These are phyloP conservation scores for Linnaemya vulpina DNA, from an alignment of 2,888 invertebrate species.

Conservation along the genomic window DNA sequence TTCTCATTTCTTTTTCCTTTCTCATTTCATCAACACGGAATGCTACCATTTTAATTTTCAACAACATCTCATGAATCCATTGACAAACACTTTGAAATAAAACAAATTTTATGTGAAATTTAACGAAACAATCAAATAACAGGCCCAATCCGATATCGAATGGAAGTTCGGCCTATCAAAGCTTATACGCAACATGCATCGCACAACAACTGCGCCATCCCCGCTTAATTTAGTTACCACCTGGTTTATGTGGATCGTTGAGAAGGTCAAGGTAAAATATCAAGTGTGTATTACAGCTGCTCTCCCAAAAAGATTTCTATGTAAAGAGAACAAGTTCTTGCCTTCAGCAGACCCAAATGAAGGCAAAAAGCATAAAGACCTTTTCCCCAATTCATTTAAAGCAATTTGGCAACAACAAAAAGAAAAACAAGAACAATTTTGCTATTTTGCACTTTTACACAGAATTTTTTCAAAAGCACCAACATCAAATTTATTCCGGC, in stretches of 20 bases:
- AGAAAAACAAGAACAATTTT: constrained; percentile 74
- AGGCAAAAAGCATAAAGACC: constrained; percentile 75
- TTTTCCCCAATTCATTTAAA: constrained; percentile 82
- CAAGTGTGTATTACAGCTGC: constrained; percentile 77
- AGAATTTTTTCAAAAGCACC: neutral
- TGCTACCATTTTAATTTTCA: constrained; percentile 51
- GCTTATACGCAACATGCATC: constrained; percentile 98
- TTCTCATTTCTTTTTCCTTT: constrained; percentile 54
- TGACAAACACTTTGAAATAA: constrained; percentile 48
- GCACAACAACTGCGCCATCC: constrained; percentile 97
- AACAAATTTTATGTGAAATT: constrained; percentile 73
- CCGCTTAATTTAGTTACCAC: constrained; percentile 98
- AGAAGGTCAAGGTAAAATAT: constrained; percentile 88
- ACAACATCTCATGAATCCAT: constrained; percentile 45
- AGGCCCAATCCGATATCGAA: constrained; percentile 99
- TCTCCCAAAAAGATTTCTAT: constrained; percentile 56
- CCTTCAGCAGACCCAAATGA: constrained; percentile 35
- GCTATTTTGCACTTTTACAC: constrained; percentile 14
- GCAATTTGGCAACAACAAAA: constrained; percentile 80
- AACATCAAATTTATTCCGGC: neutral
- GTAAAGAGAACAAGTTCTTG: constrained; percentile 48
- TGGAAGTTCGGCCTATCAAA: constrained; percentile 99
- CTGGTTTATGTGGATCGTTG: constrained; percentile 93
- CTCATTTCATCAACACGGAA: constrained; percentile 69
- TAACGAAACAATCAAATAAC: constrained; percentile 75